These are phyloP conservation scores for Andricus curvator DNA, from an alignment of 2,888 invertebrate species.

Conservation along the genomic window DNA sequence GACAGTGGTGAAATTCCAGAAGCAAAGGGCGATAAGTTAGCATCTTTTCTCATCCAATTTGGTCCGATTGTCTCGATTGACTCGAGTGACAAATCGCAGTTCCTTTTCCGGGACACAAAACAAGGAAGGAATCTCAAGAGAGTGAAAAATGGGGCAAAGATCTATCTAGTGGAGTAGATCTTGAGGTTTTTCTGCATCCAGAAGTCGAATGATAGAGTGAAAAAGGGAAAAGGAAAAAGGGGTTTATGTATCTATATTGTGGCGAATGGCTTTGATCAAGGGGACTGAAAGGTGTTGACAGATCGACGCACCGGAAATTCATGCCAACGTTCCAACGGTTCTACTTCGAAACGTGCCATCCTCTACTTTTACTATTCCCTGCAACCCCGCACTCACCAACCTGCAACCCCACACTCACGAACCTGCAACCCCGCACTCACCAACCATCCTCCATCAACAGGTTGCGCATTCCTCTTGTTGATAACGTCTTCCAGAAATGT, in stretches of 20 bases:
- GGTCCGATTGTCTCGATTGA: conserved; percentile 60
- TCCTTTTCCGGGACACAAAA: conserved; percentile 39
- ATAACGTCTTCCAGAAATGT: conserved; percentile 60
- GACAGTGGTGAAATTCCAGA: conserved; percentile 46
- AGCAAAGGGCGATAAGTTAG: conserved; percentile 51
- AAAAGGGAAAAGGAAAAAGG: conserved; percentile 46
- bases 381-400: conserved; percentile 45
- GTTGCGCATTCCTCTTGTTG: conserved; percentile 71
- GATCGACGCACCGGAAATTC: conserved; percentile 69
- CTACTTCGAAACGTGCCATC: conserved; percentile 29
- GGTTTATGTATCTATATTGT: conserved; percentile 44
- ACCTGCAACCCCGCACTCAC: conserved; percentile 43
- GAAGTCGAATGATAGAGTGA: background rate
- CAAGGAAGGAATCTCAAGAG: conserved; percentile 19
- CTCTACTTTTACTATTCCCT: conserved; percentile 33
- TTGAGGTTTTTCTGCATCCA: conserved; percentile 16
- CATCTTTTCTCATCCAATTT: conserved; percentile 54
- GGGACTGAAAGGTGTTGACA: conserved; percentile 63
- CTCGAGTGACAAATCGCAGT: conserved; percentile 57
- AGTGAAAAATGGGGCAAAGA: conserved; percentile 11
- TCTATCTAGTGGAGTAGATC: background rate
- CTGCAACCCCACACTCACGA: conserved; percentile 45
- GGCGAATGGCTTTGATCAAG: conserved; percentile 21
- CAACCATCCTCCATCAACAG: conserved; percentile 67
- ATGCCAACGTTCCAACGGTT: conserved; percentile 58